A percentile compares a stretch with the other conserved stretches of the same genome.
Conservation (phyloP, 1,140 invertebrate genomes). For the Apis florea region DNA sequence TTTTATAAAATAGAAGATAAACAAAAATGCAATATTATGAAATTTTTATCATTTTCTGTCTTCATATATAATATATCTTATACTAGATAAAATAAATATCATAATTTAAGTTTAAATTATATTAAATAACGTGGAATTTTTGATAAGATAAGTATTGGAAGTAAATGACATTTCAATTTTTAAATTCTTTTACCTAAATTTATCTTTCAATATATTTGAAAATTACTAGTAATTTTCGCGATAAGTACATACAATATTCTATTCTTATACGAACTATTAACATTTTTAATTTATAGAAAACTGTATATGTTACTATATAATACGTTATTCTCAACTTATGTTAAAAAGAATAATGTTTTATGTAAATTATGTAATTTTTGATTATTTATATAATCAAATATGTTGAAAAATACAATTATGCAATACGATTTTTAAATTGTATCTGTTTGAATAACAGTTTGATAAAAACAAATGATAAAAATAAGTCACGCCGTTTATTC, state of each 20-base stretch:
- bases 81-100: background rate
- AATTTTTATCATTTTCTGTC: too few relatives aligned
- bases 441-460: background rate
- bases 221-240: background rate
- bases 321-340: too few relatives aligned
- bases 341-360: background rate
- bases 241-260: background rate
- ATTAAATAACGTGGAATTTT: background rate
- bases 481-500: background rate
- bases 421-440: background rate
- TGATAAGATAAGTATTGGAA: background rate
- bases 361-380: background rate
- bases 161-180: background rate
- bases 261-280: background rate
- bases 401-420: background rate
- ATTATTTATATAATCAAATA: background rate
- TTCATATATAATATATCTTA: background rate
- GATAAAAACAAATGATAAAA: background rate
- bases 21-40: background rate
- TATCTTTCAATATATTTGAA: background rate
- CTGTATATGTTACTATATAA: too few relatives aligned
- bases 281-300: background rate
- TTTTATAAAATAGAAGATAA: background rate
- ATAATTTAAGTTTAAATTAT: background rate
- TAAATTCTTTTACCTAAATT: background rate